Conservation (phyloP, 2,888 invertebrate genomes). For the Macaria notata region DNA sequence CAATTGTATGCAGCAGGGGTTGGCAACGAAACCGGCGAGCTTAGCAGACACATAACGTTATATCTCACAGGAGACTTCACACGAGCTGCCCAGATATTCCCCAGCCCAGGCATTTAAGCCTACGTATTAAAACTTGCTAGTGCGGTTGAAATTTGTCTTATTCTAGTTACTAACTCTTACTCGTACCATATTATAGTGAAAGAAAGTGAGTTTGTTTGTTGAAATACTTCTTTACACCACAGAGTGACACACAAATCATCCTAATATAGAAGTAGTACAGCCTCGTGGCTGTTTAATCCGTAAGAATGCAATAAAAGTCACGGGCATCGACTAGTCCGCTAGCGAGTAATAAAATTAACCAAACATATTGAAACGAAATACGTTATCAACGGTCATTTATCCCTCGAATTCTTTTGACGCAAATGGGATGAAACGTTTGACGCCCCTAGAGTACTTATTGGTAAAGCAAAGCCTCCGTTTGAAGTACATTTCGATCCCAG, state of each 20-base stretch:
- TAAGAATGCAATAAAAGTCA: no score
- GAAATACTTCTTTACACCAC: no score
- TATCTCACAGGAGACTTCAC: slow-evolving; percentile 23
- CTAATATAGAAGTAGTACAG: no score
- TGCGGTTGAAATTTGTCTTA: neutral
- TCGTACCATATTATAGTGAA: no score
- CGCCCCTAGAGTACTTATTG: slow-evolving; percentile 2
- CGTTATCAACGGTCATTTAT: neutral
- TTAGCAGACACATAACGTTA: slow-evolving; percentile 42
- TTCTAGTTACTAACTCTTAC: no score
- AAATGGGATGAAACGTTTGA: slow-evolving; percentile 5
- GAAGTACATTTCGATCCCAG: slow-evolving; percentile 2
- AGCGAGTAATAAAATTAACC: no score
- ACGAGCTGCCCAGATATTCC: slow-evolving; percentile 9
- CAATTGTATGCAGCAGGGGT: slow-evolving; percentile 50
- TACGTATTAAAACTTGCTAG: no score
- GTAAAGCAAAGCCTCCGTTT: slow-evolving; percentile 6
- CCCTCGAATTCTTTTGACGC: neutral
- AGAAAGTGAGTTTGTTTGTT: no score
- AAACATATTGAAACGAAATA: neutral
- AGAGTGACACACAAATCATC: no score
- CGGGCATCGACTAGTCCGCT: no score
- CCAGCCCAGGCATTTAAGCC: neutral
- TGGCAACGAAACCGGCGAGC: slow-evolving; percentile 46
- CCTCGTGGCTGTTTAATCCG: no score